Evolutionary conservation across 2,113 vertebrate genomes (phyloP).

Genomic region (Corvus cornix): DNA sequence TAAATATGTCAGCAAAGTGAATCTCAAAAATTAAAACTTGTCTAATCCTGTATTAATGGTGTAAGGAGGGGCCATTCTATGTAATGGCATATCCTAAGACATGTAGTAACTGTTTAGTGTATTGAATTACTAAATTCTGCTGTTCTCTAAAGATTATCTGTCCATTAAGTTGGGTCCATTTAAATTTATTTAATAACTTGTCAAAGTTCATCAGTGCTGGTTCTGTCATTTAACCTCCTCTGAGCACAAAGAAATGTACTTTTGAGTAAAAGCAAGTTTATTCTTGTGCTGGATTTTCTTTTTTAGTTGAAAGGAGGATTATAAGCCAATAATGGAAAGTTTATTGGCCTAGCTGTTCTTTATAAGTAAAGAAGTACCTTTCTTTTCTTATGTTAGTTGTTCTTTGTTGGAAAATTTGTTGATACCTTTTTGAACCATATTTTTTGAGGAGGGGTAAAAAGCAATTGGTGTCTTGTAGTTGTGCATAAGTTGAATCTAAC

Average conservation of each 20-base stretch:
- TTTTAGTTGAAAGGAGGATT: neutral
- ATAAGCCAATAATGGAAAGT: neutral
- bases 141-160: neutral
- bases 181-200: neutral
- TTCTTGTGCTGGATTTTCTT: neutral
- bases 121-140: neutral
- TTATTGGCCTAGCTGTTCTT: neutral
- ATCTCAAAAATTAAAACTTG: neutral
- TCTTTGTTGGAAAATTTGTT: neutral
- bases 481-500: neutral
- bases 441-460: neutral
- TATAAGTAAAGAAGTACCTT: neutral
- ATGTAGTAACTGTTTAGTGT: neutral
- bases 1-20: neutral
- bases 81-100: neutral
- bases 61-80: neutral
- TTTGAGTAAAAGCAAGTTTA: neutral
- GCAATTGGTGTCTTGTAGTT: neutral
- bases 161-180: constrained; percentile 31
- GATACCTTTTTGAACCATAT: neutral
- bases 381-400: neutral
- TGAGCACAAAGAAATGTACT: neutral
- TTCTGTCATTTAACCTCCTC: neutral
- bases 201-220: neutral
- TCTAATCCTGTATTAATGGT: neutral